Conservation (phyloP, 2,113 vertebrate genomes). For the Pica pica region DNA sequence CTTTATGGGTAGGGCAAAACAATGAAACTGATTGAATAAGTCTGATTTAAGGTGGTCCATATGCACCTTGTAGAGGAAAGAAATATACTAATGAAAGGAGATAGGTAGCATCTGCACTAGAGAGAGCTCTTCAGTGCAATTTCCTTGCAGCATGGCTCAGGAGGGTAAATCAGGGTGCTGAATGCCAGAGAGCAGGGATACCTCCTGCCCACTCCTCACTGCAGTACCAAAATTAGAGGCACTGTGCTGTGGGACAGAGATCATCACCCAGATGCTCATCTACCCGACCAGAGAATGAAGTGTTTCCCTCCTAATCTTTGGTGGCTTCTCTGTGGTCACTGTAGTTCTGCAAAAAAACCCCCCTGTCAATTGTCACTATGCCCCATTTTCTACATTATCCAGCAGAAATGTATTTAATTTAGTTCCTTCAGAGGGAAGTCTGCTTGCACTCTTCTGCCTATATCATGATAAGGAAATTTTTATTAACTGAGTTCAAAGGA, state of each 20-base stretch:
- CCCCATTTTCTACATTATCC: background rate
- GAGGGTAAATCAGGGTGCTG: background rate
- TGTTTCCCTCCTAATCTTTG: background rate
- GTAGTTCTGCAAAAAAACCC: background rate
- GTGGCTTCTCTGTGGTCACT: background rate
- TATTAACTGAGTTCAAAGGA: background rate
- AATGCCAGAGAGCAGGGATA: background rate
- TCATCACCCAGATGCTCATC: background rate
- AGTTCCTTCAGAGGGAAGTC: background rate
- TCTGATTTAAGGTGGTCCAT: background rate
- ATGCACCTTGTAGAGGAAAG: background rate
- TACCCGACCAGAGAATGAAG: background rate
- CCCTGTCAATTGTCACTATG: background rate
- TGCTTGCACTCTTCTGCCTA: background rate
- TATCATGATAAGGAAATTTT: background rate
- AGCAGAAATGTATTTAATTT: background rate
- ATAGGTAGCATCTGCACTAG: background rate
- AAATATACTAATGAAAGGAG: background rate
- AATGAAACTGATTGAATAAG: background rate
- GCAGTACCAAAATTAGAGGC: background rate
- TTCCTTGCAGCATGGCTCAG: background rate
- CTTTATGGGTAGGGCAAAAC: rapidly evolving
- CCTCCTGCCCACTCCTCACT: background rate
- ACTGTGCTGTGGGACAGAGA: background rate
- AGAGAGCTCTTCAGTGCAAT: background rate